Conservation (phyloP, 1,140 invertebrate genomes). For the Drosophila baimaii region DNA sequence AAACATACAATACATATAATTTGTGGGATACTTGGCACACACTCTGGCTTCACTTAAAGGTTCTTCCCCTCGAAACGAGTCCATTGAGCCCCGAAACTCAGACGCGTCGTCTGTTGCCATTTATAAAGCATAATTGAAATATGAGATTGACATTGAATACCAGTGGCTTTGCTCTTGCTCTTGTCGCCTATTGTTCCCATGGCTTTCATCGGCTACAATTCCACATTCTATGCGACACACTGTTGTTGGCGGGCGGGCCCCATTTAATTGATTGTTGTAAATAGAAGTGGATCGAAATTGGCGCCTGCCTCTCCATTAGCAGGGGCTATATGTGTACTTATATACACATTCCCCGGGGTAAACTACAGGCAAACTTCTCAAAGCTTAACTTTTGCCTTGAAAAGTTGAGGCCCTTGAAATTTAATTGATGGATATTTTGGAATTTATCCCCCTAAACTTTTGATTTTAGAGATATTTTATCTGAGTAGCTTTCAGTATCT, state of each 20-base stretch:
- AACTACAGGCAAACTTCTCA: slow-evolving; percentile 20
- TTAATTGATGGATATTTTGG: background rate
- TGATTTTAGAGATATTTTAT: background rate
- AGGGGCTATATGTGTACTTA: slow-evolving; percentile 23
- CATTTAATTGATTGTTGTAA: slow-evolving; percentile 79
- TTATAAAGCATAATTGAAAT: slow-evolving; percentile 82
- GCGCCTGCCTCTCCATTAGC: slow-evolving; percentile 18
- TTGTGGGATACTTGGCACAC: slow-evolving; percentile 18
- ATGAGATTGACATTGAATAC: slow-evolving; percentile 81
- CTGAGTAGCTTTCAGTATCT: background rate
- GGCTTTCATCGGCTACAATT: slow-evolving; percentile 52
- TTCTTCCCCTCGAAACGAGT: slow-evolving; percentile 12
- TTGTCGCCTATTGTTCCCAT: slow-evolving; percentile 58
- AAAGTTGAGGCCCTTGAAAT: background rate
- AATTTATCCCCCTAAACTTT: background rate
- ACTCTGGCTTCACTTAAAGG: slow-evolving; percentile 15
- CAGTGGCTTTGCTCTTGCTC: slow-evolving; percentile 44
- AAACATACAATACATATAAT: background rate
- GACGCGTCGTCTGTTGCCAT: slow-evolving; percentile 71
- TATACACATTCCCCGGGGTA: slow-evolving; percentile 6
- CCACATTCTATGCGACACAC: slow-evolving; percentile 50
- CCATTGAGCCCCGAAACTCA: slow-evolving; percentile 37
- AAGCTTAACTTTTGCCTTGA: background rate
- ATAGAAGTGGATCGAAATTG: slow-evolving; percentile 45
- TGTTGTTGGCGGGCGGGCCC: slow-evolving; percentile 20